Evolutionary conservation across 2,888 invertebrate species (phyloP), one percentile per base, ranked within the genome.

Genomic region (Philonicus albiceps): DNA sequence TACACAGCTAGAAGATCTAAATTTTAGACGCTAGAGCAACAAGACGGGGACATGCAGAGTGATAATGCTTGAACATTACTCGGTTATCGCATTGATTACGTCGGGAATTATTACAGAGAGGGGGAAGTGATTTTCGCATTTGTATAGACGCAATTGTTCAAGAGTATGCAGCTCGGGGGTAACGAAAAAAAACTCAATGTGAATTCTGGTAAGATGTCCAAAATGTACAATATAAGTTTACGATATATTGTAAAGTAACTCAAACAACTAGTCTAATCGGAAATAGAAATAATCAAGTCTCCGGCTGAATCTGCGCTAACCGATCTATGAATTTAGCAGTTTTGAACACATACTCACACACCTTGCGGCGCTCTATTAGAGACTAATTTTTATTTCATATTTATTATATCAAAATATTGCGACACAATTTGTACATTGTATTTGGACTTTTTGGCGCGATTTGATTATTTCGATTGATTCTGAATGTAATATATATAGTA

Each of bases 111-210:
- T 84, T 84, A 84, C 73, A 73, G 34, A 73, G 34, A 34, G 55
- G 55, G 53, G 73, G 88, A 90, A 89, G 90, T 90, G 91, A 91
- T 92, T 91, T 93, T 93, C 93, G 93, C 91, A 91, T 90, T 90
- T 90, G 89, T 89, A 89, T 90, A 88, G 88, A 87, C 78, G 73
- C 55, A 73, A 40, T 72, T 73, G 27, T 43, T 40, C 34, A 73
- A 72, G 40, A 37, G 53, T 55, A 49, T 84, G 43, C 27, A 83
- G 84, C 73, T 73, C 40, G 73, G 73, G 43, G 37, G 37, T n/a
- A 84, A 19, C 72, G 73, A 27, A n/a, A 78, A 78, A 40, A 64
- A 78, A 27, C 22, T 49, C 27, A 78, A 78, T 27, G 78, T 78
- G 78, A 49, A 78, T 78, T 53, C 49, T 78, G 78, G 64, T 74